Evolutionary conservation across 2,888 invertebrate genomes (phyloP), one percentile per base, ranked within the genome.

Genomic region (Sepiola atlantica): DNA sequence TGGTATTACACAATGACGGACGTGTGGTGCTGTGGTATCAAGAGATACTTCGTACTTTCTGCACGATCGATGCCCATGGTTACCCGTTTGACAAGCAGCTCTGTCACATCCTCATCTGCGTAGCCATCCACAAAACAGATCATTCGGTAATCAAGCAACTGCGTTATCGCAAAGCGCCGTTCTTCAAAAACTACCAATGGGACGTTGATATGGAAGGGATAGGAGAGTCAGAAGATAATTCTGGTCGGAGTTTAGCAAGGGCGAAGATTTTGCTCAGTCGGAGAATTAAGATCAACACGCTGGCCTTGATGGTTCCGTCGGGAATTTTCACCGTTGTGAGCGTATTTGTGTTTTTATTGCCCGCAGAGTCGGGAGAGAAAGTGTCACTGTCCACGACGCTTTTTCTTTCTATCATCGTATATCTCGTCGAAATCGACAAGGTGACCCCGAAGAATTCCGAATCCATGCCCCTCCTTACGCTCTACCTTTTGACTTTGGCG

Each of bases 391-490:
- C 93, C 8, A 93, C 90, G 3, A 94, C 94, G 54, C 55, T 93
- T n/a, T 94, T 94, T 32, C n/a, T 92, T 45, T 94, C 94, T 24
- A 55, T 92, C 35, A 92, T 93, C 28, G 90, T 93, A n/a, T 94
- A 94, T 35, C 77, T 94, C 94, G 95, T 77, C 95, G 95, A 90
- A 35, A 92, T 92, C 20, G 92, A 92, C 21, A 92, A 92, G 35
- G 14, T 54, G 35, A 35, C 35, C 0, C 92, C 92, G 0, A 92
- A 35, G 24, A 92, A 92, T 92, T 35, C 92, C 28, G 28, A 92
- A 45, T 35, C 35, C 8, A 35, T 54, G 24, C 54, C 92, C 12
- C 92, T 92, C 3, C 10, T 92, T 20, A 92, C 28, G 45, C 18
- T 92, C 4, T 92, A 45, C n/a, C 54, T 92, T 28, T 28, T 92